Conservation (phyloP, 2,888 invertebrate species). For the Zelleria hepariella region DNA sequence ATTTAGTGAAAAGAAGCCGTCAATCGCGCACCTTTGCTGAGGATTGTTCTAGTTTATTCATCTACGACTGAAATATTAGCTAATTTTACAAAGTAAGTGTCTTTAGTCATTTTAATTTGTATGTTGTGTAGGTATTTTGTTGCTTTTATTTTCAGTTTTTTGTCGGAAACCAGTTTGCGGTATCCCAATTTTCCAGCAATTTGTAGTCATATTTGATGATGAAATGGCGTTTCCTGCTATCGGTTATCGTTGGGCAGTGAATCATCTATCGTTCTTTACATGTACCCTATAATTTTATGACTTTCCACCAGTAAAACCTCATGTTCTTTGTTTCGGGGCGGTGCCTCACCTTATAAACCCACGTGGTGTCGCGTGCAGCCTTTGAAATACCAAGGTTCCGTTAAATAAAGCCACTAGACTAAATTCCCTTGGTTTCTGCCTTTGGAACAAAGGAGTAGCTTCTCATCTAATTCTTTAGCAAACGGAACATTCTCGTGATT, state of each 20-base stretch:
- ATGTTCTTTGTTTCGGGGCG: background rate
- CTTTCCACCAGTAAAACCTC: background rate
- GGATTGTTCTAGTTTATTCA: conserved; percentile 33
- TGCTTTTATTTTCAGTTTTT: background rate
- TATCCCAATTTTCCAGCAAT: background rate
- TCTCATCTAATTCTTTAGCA: too few relatives aligned
- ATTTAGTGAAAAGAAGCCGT: conserved; percentile 60
- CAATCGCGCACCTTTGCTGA: conserved; percentile 66
- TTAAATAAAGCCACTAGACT: too few relatives aligned
- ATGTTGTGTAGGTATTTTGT: background rate
- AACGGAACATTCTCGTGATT: background rate
- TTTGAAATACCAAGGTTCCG: background rate
- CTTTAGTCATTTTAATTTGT: conserved; percentile 3
- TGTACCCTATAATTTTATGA: background rate
- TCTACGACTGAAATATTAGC: conserved; percentile 36
- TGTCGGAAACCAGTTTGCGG: background rate
- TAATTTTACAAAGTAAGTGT: conserved; percentile 46
- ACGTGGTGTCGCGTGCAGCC: background rate
- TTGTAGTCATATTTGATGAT: background rate
- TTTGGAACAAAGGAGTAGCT: too few relatives aligned
- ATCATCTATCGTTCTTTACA: background rate
- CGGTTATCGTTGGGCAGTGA: background rate
- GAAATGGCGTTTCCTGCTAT: background rate
- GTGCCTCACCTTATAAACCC: background rate
- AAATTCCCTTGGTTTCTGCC: too few relatives aligned